phyloP scores from a whole-genome alignment of 2,113 vertebrate genomes.

The Pimephales promelas region DNA sequence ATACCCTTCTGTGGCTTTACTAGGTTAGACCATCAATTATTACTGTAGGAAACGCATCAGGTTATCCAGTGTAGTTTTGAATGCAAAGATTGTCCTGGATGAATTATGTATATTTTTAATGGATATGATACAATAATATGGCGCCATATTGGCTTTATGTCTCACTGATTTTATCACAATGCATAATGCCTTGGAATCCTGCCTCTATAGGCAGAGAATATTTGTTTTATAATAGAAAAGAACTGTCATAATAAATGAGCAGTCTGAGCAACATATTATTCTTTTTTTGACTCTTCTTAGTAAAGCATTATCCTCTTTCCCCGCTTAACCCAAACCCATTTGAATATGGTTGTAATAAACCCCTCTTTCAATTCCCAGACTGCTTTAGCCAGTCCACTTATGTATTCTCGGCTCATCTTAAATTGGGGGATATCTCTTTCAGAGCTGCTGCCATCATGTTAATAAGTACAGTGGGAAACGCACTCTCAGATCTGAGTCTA shows the following conservation, averaged over 20 bases:
- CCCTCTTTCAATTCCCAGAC: neutral
- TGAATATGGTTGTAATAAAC: neutral
- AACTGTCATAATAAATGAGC: neutral
- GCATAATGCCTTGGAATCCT: neutral
- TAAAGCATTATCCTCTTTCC: neutral
- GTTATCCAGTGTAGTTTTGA: neutral
- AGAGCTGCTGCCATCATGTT: conserved; percentile 3
- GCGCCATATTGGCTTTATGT: neutral
- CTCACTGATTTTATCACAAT: neutral
- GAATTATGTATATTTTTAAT: neutral
- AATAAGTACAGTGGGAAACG: conserved; percentile 5
- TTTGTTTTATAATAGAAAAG: neutral
- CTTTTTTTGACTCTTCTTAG: neutral
- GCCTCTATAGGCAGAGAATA: neutral
- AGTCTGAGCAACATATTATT: neutral
- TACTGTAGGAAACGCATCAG: neutral
- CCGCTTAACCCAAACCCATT: neutral
- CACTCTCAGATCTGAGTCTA: neutral
- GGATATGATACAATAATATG: neutral
- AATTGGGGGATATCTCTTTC: conserved; percentile 15
- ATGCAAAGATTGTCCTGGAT: neutral
- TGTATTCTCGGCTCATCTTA: neutral
- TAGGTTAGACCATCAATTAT: neutral
- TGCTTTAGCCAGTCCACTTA: neutral
- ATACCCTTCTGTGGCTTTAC: neutral